Percentiles rank a stretch among this genome's conserved stretches.
phyloP scores from a whole-genome alignment of 2,113 vertebrate genomes.

The Oryzias woworae region DNA sequence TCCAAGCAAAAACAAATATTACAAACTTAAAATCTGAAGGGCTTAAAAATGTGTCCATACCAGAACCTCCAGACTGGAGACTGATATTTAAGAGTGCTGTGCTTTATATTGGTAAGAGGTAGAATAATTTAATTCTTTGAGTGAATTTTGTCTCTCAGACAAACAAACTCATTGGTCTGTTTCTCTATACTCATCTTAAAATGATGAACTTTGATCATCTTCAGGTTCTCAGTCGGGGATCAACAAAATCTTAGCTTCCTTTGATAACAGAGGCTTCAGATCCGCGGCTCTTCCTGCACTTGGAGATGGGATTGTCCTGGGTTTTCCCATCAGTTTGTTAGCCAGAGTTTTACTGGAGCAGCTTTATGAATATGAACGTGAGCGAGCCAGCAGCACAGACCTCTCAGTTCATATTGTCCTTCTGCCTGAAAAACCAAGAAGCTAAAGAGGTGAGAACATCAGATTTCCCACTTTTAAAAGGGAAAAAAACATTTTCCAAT shows the following conservation, averaged over 20 bases:
- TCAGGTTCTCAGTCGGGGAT: constrained; percentile 53
- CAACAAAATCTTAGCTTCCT: constrained; percentile 29
- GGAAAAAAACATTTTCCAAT: too few relatives aligned
- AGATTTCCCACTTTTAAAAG: too few relatives aligned
- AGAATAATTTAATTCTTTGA: too few relatives aligned
- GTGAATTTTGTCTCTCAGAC: not conserved
- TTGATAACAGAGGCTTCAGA: constrained; percentile 30
- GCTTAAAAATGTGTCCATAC: too few relatives aligned
- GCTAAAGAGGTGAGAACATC: constrained; percentile 24
- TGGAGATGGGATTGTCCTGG: constrained; percentile 42
- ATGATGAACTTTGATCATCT: not conserved
- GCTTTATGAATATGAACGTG: constrained; percentile 26
- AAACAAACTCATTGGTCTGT: too few relatives aligned
- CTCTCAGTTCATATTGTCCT: constrained; percentile 42
- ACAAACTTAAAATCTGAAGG: too few relatives aligned
- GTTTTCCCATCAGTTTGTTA: constrained; percentile 42
- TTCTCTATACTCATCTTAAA: not conserved
- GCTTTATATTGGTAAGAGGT: too few relatives aligned
- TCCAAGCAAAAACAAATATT: too few relatives aligned
- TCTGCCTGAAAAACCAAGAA: constrained; percentile 20
- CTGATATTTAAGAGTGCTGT: too few relatives aligned
- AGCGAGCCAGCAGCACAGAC: constrained; percentile 6
- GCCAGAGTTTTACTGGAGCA: constrained; percentile 44
- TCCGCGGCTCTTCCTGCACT: constrained; percentile 55
- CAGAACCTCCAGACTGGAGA: too few relatives aligned